Evolutionary conservation across 2,888 invertebrate species (phyloP).

Genomic region (Ophioninae sp.): DNA sequence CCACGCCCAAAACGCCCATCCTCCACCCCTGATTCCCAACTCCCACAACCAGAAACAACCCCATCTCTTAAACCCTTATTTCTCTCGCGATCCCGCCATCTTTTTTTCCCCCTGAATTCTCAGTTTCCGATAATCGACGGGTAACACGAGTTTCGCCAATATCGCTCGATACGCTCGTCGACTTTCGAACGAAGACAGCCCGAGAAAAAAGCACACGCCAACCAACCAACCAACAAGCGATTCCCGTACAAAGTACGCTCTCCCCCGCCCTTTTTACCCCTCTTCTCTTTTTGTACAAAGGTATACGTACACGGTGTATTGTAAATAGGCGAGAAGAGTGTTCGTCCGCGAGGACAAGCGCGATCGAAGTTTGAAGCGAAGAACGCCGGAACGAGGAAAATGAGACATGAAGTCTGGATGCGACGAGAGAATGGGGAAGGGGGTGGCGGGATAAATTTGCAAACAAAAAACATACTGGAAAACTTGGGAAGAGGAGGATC

Average conservation of each 20-base stretch:
- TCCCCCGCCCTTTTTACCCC: conserved; percentile 34
- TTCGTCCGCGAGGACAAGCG: conserved; percentile 69
- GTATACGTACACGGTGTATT: conserved; percentile 71
- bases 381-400: conserved; percentile 42
- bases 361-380: conserved; percentile 68
- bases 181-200: conserved; percentile 36
- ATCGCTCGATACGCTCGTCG: conserved; percentile 46
- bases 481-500: conserved; percentile 24
- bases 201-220: background rate
- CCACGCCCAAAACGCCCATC: no score
- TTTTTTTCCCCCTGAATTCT: conserved; percentile 47
- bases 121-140: conserved; percentile 60
- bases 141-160: conserved; percentile 55
- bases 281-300: conserved; percentile 61
- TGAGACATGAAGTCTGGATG: conserved; percentile 22
- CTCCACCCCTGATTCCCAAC: no score
- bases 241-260: background rate
- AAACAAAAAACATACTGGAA: conserved; percentile 1
- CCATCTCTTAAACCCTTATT: background rate
- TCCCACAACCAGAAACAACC: no score
- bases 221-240: conserved; percentile 4
- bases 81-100: conserved; percentile 33
- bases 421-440: conserved; percentile 1
- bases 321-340: conserved; percentile 74
- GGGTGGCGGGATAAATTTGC: background rate